Percentiles rank a stretch among this genome's conserved stretches.
These are phyloP conservation scores for Huso huso DNA, from an alignment of 2,797 vertebrate genomes.

Conservation along the genomic window DNA sequence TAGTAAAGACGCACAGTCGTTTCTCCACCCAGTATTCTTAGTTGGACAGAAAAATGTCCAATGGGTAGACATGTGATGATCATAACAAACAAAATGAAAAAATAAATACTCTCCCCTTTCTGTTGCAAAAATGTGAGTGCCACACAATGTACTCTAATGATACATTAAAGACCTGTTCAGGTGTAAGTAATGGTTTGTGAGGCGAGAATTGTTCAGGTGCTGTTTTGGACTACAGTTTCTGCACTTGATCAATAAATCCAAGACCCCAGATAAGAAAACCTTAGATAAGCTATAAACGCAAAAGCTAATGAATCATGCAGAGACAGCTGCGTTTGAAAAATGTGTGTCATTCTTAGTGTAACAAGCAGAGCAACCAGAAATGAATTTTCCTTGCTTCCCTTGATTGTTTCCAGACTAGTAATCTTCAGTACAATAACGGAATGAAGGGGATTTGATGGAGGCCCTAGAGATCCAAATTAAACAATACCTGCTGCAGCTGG, in stretches of 20 bases:
- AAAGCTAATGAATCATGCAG: slow-evolving; percentile 26
- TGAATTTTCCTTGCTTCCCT: slow-evolving; percentile 16
- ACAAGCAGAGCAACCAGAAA: slow-evolving; percentile 20
- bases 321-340: slow-evolving; percentile 18
- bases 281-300: slow-evolving; percentile 12
- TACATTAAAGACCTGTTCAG: background rate
- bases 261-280: background rate
- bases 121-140: too few species aligned
- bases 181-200: background rate
- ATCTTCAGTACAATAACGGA: slow-evolving; percentile 24
- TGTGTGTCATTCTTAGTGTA: slow-evolving; percentile 12
- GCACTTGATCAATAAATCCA: slow-evolving; percentile 1
- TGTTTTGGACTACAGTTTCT: background rate
- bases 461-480: slow-evolving; percentile 34
- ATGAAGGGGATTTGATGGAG: slow-evolving; percentile 28
- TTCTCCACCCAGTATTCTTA: too few species aligned
- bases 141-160: too few species aligned
- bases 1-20: too few species aligned
- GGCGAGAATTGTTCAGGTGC: background rate
- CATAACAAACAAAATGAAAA: too few species aligned
- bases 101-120: too few species aligned
- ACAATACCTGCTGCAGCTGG: slow-evolving; percentile 22
- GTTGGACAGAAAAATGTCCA: too few species aligned
- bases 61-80: too few species aligned
- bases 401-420: slow-evolving; percentile 27